A percentile compares a stretch with the other conserved stretches of the same genome.
phyloP scores from a whole-genome alignment of 2,113 vertebrate genomes.

The Chaetodon trifascialis region DNA sequence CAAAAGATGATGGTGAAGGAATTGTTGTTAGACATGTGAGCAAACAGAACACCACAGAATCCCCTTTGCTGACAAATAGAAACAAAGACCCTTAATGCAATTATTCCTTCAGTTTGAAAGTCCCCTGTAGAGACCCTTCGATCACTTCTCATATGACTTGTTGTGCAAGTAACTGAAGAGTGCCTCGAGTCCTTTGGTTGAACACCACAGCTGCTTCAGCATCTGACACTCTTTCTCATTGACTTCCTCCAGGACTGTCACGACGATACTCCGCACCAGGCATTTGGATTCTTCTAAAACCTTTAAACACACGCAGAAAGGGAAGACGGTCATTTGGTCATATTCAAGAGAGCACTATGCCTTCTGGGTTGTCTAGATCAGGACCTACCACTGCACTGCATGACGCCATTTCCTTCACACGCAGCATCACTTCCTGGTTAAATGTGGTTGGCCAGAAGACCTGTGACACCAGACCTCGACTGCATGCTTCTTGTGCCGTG shows the following conservation, averaged over 20 bases:
- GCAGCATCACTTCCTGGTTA: slow-evolving; percentile 97
- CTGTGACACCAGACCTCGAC: slow-evolving; percentile 95
- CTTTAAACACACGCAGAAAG: slow-evolving; percentile 75
- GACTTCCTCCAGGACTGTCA: slow-evolving; percentile 93
- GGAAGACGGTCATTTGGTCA: not conserved
- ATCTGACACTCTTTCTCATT: slow-evolving; percentile 97
- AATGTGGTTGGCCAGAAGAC: slow-evolving; percentile 99
- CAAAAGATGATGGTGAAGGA: slow-evolving; percentile 29
- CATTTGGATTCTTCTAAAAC: slow-evolving; percentile 97
- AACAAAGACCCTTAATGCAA: slow-evolving; percentile 18
- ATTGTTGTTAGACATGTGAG: slow-evolving; percentile 17
- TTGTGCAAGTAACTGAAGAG: slow-evolving; percentile 96
- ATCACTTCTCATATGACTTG: slow-evolving; percentile 93
- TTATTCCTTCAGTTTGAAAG: slow-evolving; percentile 22
- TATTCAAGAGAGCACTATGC: not conserved
- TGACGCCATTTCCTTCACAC: slow-evolving; percentile 97
- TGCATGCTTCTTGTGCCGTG: slow-evolving; percentile 96
- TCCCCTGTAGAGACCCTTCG: slow-evolving; percentile 9
- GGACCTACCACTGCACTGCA: slow-evolving; percentile 94
- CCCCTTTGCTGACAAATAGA: slow-evolving; percentile 26
- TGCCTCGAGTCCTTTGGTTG: slow-evolving; percentile 96
- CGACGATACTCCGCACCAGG: slow-evolving; percentile 92
- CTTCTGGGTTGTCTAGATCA: not conserved
- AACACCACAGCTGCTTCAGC: slow-evolving; percentile 96
- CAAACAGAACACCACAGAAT: slow-evolving; percentile 35